Evolutionary conservation across 2,113 vertebrate genomes (phyloP), one percentile per base, ranked within the genome.

Genomic region (Leptodactylus fuscus): DNA sequence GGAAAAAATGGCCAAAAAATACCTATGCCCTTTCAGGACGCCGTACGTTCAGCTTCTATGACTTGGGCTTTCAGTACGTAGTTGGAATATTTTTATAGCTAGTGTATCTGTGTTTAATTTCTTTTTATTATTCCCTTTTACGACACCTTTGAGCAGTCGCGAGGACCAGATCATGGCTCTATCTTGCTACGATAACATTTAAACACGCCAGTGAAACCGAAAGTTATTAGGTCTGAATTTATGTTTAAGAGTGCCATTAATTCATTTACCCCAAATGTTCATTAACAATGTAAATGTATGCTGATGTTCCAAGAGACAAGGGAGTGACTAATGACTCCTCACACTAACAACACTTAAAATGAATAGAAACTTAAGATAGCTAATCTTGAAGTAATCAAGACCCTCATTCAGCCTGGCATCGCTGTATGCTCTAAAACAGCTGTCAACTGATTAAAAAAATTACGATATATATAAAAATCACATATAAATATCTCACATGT

Each of bases 201-300:
- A 93, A 94, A 94, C 92, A 94, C 95, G 94, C 96, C 94, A 94
- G 85, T 94, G 93, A 94, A 96, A 92, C 92, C 94, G 90, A 91
- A 89, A 94, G 92, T 95, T 95, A 95, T 94, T 94, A 95, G 94
- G 90, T 92, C 90, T 95, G 95, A 97, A 96, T 96, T 95, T 93
- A 95, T 96, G 94, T 96, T 94, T 94, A 95, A 94, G 95, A 94
- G 96, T 95, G 94, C 94, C 95, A 96, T 96, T 95, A 96, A 96
- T 96, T 95, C 94, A 95, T 96, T 96, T 96, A 95, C 94, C 95
- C 92, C 95, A 96, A 95, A 94, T 95, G 96, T 97, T 97, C 95
- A 96, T 97, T 96, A 97, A 96, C 96, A 93, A 97, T 98, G 97
- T 97, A 98, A 97, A 98, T 98, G 93, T 97, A 96, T 96, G 95